These are phyloP conservation scores for Ectemnius continuus DNA, from an alignment of 2,888 invertebrate species.

Conservation along the genomic window DNA sequence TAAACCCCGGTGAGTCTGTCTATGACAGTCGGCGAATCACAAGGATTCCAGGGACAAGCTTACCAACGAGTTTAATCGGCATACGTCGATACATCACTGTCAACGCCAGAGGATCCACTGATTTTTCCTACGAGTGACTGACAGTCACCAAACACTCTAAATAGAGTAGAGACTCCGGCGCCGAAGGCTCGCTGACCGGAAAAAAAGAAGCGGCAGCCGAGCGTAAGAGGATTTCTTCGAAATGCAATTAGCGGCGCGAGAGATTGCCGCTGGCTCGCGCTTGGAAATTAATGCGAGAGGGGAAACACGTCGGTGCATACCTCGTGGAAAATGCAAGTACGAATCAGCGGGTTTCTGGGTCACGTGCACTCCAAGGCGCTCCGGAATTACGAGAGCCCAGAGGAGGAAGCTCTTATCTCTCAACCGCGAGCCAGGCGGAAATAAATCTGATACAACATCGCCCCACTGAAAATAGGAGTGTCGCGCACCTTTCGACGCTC, in stretches of 20 bases:
- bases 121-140: not conserved
- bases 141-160: not conserved
- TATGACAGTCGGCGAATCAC: conserved; percentile 52
- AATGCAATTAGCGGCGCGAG: not conserved
- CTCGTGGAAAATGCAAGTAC: conserved; percentile 6
- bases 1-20: conserved; percentile 40
- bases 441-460: no score
- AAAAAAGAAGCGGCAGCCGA: not conserved
- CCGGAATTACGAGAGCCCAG: not conserved
- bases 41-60: conserved; percentile 24
- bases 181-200: not conserved
- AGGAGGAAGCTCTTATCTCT: not conserved
- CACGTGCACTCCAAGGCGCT: not conserved
- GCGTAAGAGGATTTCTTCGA: no score
- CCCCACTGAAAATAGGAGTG: no score
- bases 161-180: not conserved
- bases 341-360: conserved; percentile 6
- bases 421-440: no score
- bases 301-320: not conserved
- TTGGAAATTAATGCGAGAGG: conserved; percentile 4
- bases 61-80: conserved; percentile 11
- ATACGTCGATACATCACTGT: conserved; percentile 18
- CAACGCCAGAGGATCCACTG: not conserved
- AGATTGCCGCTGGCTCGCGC: not conserved
- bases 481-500: no score